A percentile compares a stretch with the other conserved stretches of the same genome.
Evolutionary conservation across 2,888 invertebrate species (phyloP).

Genomic region (Gordius sp.): DNA sequence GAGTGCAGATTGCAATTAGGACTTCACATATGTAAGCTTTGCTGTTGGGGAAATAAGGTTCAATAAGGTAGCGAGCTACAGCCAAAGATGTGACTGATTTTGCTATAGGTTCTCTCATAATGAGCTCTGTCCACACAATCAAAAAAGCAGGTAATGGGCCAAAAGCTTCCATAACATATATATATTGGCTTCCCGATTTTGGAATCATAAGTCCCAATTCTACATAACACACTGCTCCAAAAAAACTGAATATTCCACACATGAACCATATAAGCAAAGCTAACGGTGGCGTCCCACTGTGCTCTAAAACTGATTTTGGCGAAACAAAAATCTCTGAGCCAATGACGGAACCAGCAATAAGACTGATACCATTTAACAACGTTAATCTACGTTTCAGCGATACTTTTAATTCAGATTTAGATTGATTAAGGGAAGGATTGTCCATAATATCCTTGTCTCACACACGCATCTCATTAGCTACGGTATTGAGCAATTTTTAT

Average conservation of each 20-base stretch:
- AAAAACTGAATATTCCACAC: slow-evolving; percentile 13
- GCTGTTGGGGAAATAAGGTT: not conserved
- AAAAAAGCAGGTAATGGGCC: slow-evolving; percentile 3
- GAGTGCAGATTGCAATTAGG: slow-evolving; percentile 1
- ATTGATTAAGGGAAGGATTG: no score
- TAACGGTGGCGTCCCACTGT: slow-evolving; percentile 13
- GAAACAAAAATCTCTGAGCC: slow-evolving; percentile 14
- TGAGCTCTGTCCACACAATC: slow-evolving; percentile 1
- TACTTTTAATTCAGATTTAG: slow-evolving; percentile 8
- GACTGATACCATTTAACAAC: not conserved
- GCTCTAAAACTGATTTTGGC: slow-evolving; percentile 4
- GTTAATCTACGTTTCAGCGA: slow-evolving; percentile 11
- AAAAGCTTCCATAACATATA: slow-evolving; percentile 6
- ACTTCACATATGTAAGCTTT: slow-evolving; percentile 10
- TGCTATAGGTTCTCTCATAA: slow-evolving; percentile 1
- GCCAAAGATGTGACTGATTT: not conserved
- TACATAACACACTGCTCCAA: slow-evolving; percentile 12
- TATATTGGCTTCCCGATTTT: slow-evolving; percentile 11
- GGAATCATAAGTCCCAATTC: slow-evolving; percentile 11
- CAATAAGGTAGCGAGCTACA: slow-evolving; percentile 7
- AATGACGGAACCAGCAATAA: slow-evolving; percentile 15
- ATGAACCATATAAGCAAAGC: slow-evolving; percentile 9
- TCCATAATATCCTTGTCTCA: no score
- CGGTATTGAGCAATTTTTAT: no score
- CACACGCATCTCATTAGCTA: no score